Percentiles rank a stretch among this genome's conserved stretches.
These are phyloP conservation scores for Oxystoma pomonae DNA, from an alignment of 2,888 invertebrate genomes.

Conservation along the genomic window DNA sequence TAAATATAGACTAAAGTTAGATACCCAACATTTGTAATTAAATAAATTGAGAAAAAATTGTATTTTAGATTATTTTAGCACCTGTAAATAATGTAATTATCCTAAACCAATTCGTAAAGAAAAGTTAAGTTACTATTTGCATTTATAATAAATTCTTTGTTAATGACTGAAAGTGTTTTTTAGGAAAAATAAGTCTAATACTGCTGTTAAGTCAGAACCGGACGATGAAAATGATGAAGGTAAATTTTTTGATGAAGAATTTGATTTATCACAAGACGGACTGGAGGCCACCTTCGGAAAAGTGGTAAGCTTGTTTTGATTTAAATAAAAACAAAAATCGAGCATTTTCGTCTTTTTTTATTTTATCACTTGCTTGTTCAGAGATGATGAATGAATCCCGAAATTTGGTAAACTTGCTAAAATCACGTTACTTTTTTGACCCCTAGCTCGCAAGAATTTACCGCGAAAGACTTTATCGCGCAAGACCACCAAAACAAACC, in stretches of 20 bases:
- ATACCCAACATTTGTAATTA: too few species aligned
- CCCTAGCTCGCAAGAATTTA: too few species aligned
- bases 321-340: too few species aligned
- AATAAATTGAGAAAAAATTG: too few species aligned
- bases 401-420: too few species aligned
- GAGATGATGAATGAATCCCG: too few species aligned
- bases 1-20: too few species aligned
- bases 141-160: background rate
- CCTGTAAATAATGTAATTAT: background rate
- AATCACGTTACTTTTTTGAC: too few species aligned
- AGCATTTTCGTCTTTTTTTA: too few species aligned
- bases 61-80: background rate
- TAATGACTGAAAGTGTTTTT: background rate
- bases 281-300: background rate
- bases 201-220: background rate
- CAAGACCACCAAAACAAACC: too few species aligned
- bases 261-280: background rate
- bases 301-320: background rate
- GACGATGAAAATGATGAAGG: constrained; percentile 1
- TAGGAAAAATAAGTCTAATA: constrained; percentile 6
- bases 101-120: background rate
- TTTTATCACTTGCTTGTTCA: too few species aligned
- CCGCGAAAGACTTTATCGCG: too few species aligned
- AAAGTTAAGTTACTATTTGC: background rate
- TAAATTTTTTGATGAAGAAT: background rate